Evolutionary conservation across 2,888 invertebrate genomes (phyloP), one percentile per base, ranked within the genome.

Genomic region (Lymantria dispar): DNA sequence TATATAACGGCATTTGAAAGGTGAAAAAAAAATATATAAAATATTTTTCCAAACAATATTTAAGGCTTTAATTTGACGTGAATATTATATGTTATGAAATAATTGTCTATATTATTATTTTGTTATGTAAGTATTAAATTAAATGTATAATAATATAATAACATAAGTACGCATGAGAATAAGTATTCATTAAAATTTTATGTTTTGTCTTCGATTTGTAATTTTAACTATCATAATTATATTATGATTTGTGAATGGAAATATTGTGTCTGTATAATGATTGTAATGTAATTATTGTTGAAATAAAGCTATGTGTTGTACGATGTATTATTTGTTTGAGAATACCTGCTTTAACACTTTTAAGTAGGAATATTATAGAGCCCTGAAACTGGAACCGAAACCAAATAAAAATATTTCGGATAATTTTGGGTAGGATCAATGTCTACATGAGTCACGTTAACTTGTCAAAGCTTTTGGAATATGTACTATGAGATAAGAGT

Each of bases 241-340:
- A 44, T n/a, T 7, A 58, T n/a, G n/a, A n/a, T 52, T 57, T 52
- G 46, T 55, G 53, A 65, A 59, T 57, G 56, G 58, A 68, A 73
- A 72, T 72, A 74, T 70, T 70, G 70, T 71, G 69, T 70, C 60
- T 68, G 71, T 83, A 80, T 85, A 85, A 76, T 78, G 75, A 72
- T 64, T 81, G 73, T 82, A 82, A 77, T 78, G 78, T 82, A 82
- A 80, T 78, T 83, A 83, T 87, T 87, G 88, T 87, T 87, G 80
- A 83, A 86, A 81, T 84, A 87, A 84, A 84, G 74, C 72, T 78
- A 78, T 78, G 74, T 77, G 80, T 85, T 83, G 77, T 76, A 74
- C 49, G 49, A 29, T 5, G 47, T 29, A n/a, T 47, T 8, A 12
- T 47, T 56, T 12, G 7, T 14, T 40, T 33, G 1, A 33, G 10